Evolutionary conservation across 2,113 vertebrate species (phyloP).

Genomic region (mouse (Mus musculus)): GRCm39 chr8:106087501-106088000

Average conservation of each 20-base stretch:
- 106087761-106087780: too few relatives aligned
- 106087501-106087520: conserved; percentile 53
- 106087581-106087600: conserved; percentile 53
- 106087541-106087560: conserved; percentile 14
- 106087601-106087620: conserved; percentile 41
- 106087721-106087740: too few relatives aligned
- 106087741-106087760: too few relatives aligned
- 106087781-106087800: too few relatives aligned
- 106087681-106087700: too few relatives aligned
- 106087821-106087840: too few relatives aligned
- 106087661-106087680: conserved; percentile 38
- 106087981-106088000: neutral
- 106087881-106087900: conserved; percentile 43
- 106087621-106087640: conserved; percentile 21
- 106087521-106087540: conserved; percentile 1
- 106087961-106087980: neutral
- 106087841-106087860: too few relatives aligned
- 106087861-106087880: conserved; percentile 38
- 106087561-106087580: conserved; percentile 43
- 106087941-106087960: neutral
- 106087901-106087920: conserved; percentile 43
- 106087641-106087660: conserved; percentile 32
- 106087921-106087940: conserved; percentile 30
- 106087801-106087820: too few relatives aligned
- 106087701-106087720: too few relatives aligned